These are phyloP conservation scores for Corbicula japonica DNA, from an alignment of 2,888 invertebrate genomes.

Conservation along the genomic window DNA sequence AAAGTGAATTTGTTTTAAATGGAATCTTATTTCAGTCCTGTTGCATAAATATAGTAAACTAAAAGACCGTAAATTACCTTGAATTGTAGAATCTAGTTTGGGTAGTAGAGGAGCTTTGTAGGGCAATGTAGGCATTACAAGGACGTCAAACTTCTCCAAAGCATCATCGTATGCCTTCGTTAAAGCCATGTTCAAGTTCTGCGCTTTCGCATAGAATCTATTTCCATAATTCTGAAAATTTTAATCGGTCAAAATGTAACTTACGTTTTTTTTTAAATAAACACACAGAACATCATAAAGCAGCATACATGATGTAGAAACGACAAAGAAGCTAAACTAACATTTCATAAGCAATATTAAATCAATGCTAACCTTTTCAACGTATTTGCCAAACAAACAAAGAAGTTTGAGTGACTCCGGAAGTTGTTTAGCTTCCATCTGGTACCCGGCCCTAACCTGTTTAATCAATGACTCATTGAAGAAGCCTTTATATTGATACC, in stretches of 20 bases:
- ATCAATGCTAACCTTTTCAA: slow-evolving; percentile 57
- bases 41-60: not conserved
- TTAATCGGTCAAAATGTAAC: too few species aligned
- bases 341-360: not conserved
- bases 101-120: slow-evolving; percentile 68
- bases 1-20: not conserved
- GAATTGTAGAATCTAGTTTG: not conserved
- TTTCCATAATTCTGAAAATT: slow-evolving; percentile 64
- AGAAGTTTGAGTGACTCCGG: slow-evolving; percentile 60
- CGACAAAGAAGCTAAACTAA: too few species aligned
- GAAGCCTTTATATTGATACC: slow-evolving; percentile 65
- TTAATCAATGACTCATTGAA: slow-evolving; percentile 64
- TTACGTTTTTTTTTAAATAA: too few species aligned
- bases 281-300: too few species aligned
- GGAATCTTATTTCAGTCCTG: not conserved
- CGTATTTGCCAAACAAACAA: slow-evolving; percentile 58
- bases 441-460: slow-evolving; percentile 45
- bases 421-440: slow-evolving; percentile 33
- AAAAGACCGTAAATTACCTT: slow-evolving; percentile 3
- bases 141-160: slow-evolving; percentile 74
- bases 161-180: slow-evolving; percentile 71
- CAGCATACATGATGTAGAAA: too few species aligned
- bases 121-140: slow-evolving; percentile 78
- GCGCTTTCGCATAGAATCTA: slow-evolving; percentile 70
- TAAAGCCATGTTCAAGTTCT: slow-evolving; percentile 67